Evolutionary conservation across 2,888 invertebrate species (phyloP).

Genomic region (Keiferia lycopersicella): DNA sequence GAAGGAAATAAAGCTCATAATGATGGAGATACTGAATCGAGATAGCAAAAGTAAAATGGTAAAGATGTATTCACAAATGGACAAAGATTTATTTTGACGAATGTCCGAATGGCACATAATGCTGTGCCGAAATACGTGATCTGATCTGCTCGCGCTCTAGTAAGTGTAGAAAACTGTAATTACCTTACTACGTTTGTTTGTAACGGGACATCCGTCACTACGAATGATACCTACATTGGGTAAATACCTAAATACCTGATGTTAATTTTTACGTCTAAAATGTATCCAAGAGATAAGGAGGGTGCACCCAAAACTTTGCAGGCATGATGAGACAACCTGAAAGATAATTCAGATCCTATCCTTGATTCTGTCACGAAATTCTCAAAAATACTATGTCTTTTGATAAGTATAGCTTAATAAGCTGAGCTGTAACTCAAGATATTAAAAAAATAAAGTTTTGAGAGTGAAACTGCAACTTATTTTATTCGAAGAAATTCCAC

Average conservation of each 20-base stretch:
- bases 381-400: too few relatives aligned
- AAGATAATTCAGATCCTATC: too few relatives aligned
- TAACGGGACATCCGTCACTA: conserved; percentile 11
- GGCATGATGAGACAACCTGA: too few relatives aligned
- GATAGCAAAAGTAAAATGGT: conserved; percentile 14
- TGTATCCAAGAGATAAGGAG: neutral
- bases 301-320: too few relatives aligned
- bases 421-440: too few relatives aligned
- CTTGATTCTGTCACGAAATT: too few relatives aligned
- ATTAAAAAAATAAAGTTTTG: too few relatives aligned
- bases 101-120: conserved; percentile 30
- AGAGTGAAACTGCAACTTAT: too few relatives aligned
- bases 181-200: conserved; percentile 6
- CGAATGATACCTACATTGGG: neutral
- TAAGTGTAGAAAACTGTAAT: conserved; percentile 30
- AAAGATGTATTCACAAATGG: conserved; percentile 29
- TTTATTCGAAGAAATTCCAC: too few relatives aligned
- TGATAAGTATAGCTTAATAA: too few relatives aligned
- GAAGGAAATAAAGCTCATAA: conserved; percentile 11
- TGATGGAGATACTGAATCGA: neutral
- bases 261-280: neutral
- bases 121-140: conserved; percentile 28
- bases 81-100: conserved; percentile 33
- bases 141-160: conserved; percentile 30
- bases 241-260: neutral